Base-by-base conservation (phyloP, 2,113 vertebrate genomes). In the Sminthopsis crassicaudata region DNA sequence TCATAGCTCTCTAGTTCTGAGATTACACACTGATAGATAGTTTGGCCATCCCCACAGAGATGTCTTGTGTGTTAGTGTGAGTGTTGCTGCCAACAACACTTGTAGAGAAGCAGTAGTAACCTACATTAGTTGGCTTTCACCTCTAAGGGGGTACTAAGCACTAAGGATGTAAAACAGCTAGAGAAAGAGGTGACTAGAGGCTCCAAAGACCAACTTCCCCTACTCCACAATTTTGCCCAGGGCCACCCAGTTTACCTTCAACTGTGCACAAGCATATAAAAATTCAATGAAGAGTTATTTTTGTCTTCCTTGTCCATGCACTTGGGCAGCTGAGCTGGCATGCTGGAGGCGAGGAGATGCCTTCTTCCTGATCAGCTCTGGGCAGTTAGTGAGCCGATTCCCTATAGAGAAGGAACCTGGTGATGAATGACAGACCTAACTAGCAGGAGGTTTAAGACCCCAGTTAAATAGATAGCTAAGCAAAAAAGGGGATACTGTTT, bases 231-330 rank as follows among this genome's bases (percentile, higher is more conserved):
- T 19, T 53, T 93, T 91, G 22, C 2, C 36, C 1, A 91, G 88
- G 48, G 42, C 25, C 26, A 67, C n/a, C 48, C 93, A 93, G 42
- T 84, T 57, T 50, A 76, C 27, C 89, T 94, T 94, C 11, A 95
- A 16, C 22, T 8, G 19, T 92, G 53, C 11, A 67, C 46, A 25
- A n/a, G 27, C 67, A 67, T 90, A 53, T 93, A 84, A 24, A 91
- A 55, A 1, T 50, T 67, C 25, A 19, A 90, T 36, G 4, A 51
- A 84, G 6, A 84, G 7, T 8, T 84, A 84, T 84, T 84, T 84
- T 42, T 42, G 67, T 23, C 67, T 42, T 84, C 19, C 3, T 25
- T 30, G 46, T 30, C 52, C 93, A 2, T 96, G 9, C 10, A 2
- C 60, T 46, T 84, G 88, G 91, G 91, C 30, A 60, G 11, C 36